These are phyloP conservation scores for Anoplius nigerrimus DNA, from an alignment of 2,888 invertebrate genomes.

Conservation along the genomic window DNA sequence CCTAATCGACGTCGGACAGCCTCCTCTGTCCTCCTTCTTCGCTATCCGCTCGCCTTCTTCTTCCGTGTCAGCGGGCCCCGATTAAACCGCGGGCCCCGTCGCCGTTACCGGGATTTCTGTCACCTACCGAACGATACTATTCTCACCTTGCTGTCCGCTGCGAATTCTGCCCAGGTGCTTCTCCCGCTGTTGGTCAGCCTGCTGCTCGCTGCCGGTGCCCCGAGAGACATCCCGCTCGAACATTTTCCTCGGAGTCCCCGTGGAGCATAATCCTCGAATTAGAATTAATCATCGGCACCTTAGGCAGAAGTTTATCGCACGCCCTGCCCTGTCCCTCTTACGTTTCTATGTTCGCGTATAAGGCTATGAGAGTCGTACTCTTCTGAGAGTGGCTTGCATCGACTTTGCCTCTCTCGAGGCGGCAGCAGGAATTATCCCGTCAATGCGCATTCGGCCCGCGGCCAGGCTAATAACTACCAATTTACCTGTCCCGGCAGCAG, in stretches of 20 bases:
- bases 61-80: neutral
- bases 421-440: constrained; percentile 44
- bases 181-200: too few species aligned
- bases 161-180: too few species aligned
- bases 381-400: neutral
- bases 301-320: constrained; percentile 17
- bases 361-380: neutral
- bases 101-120: too few species aligned
- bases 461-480: constrained; percentile 67
- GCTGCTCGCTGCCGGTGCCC: too few species aligned
- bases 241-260: too few species aligned
- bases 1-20: constrained; percentile 60
- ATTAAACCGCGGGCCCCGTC: too few species aligned
- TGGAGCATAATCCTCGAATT: constrained; percentile 27
- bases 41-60: constrained; percentile 5
- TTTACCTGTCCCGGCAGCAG: constrained; percentile 63
- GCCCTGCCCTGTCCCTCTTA: constrained; percentile 17
- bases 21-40: constrained; percentile 25
- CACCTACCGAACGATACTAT: too few species aligned
- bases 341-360: constrained; percentile 5
- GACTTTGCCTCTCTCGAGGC: constrained; percentile 13
- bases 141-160: too few species aligned
- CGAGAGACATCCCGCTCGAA: too few species aligned
- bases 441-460: constrained; percentile 51
- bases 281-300: constrained; percentile 36